Percentiles rank a stretch among this genome's conserved stretches.
phyloP scores from a whole-genome alignment of 2,113 vertebrate species.

The Catharus bicknelli region DNA sequence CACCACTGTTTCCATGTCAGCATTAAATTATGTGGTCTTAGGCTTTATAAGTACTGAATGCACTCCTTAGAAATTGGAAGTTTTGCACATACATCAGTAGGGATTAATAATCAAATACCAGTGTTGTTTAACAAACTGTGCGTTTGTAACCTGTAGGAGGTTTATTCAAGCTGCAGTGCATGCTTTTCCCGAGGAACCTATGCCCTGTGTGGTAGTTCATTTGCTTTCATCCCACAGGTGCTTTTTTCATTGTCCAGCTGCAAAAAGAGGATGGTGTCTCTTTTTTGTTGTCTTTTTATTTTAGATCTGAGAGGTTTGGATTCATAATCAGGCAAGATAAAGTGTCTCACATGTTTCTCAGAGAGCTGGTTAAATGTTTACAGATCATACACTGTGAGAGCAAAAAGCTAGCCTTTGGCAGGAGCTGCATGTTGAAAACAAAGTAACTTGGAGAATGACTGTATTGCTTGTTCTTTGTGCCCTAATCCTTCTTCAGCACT shows the following conservation, averaged over 20 bases:
- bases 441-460: constrained; percentile 37
- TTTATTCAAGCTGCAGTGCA: not conserved
- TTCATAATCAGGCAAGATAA: not conserved
- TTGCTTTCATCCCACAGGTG: constrained; percentile 49
- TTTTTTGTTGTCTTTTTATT: not conserved
- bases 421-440: constrained; percentile 34
- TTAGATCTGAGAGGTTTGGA: not conserved
- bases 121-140: not conserved
- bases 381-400: constrained; percentile 20
- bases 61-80: not conserved
- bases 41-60: not conserved
- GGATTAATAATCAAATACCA: not conserved
- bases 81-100: not conserved
- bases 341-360: constrained; percentile 30
- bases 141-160: constrained; percentile 27
- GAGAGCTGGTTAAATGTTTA: constrained; percentile 47
- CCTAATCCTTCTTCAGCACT: not conserved
- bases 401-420: constrained; percentile 52
- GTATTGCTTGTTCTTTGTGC: constrained; percentile 15
- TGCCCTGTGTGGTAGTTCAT: not conserved
- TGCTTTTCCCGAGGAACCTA: not conserved
- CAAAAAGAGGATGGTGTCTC: not conserved
- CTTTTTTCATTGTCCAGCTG: constrained; percentile 21
- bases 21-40: not conserved
- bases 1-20: not conserved